phyloP scores from a whole-genome alignment of 64 coral and sea anemone species.

The Astreopora myriophthalma region DNA sequence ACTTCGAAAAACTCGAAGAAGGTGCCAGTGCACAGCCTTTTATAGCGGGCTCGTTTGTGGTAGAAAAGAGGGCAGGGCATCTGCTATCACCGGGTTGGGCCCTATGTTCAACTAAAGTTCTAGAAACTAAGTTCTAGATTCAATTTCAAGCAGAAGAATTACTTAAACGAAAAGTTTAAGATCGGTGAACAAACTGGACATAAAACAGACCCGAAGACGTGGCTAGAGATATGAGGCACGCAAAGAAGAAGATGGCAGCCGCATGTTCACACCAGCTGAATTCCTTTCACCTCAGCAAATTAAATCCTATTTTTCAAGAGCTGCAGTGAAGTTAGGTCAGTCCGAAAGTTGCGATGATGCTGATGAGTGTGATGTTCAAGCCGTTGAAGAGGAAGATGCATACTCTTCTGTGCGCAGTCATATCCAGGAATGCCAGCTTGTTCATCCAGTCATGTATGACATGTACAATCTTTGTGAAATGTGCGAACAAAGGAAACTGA shows the following conservation, averaged over 20 bases:
- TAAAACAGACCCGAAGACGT: slow-evolving; percentile 12
- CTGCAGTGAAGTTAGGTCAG: slow-evolving; percentile 17
- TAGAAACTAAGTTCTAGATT: too few relatives aligned
- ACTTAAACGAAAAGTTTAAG: slow-evolving; percentile 75
- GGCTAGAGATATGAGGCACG: slow-evolving; percentile 63
- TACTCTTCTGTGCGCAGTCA: not conserved
- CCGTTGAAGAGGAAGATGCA: not conserved
- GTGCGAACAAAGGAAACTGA: not conserved
- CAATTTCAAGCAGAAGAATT: slow-evolving; percentile 45
- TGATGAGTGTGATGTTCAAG: slow-evolving; percentile 14
- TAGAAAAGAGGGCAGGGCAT: not conserved
- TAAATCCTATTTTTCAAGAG: slow-evolving; percentile 72
- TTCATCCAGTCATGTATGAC: slow-evolving; percentile 16
- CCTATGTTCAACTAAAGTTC: not conserved
- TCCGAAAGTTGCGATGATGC: not conserved
- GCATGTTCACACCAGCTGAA: slow-evolving; percentile 29
- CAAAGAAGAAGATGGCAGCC: slow-evolving; percentile 16
- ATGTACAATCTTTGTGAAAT: not conserved
- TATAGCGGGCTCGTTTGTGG: not conserved
- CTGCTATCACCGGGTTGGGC: slow-evolving; percentile 35
- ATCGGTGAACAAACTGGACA: slow-evolving; percentile 36
- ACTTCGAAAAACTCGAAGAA: slow-evolving; percentile 33
- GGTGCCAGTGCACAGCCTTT: slow-evolving; percentile 19
- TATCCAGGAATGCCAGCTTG: slow-evolving; percentile 11
- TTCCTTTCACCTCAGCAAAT: slow-evolving; percentile 63